Percentiles rank a stretch among this genome's conserved stretches.
phyloP scores from a whole-genome alignment of 2,113 vertebrate species.

The Mustelus asterias region DNA sequence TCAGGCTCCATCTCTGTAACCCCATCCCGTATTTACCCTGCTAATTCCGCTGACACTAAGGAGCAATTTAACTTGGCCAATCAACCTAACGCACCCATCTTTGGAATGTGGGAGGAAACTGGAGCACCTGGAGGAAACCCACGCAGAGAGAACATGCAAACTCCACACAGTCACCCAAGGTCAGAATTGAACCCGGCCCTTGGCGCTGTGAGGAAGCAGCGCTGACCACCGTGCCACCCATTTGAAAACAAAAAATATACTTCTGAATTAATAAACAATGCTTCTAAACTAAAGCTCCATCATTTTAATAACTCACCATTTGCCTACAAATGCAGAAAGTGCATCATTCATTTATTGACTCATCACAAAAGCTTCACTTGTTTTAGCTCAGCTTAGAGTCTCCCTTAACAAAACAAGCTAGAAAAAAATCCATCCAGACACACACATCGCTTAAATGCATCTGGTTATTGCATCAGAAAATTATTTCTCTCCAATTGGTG shows the following conservation, averaged over 20 bases:
- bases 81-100: no score
- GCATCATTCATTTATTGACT: background rate
- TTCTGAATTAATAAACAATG: background rate
- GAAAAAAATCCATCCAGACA: background rate
- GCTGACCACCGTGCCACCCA: no score
- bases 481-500: background rate
- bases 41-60: no score
- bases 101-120: no score
- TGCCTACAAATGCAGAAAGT: background rate
- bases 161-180: no score
- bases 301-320: background rate
- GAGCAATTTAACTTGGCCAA: no score
- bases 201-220: no score
- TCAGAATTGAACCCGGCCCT: no score
- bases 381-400: background rate
- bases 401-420: background rate
- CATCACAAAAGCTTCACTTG: background rate
- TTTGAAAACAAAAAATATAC: background rate
- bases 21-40: no score
- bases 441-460: background rate
- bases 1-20: no score
- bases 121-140: no score
- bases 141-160: no score
- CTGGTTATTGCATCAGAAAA: background rate
- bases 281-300: background rate